A percentile compares a stretch with the other conserved stretches of the same genome.
phyloP scores from a whole-genome alignment of 92 coral and sea anemone species.

The Porites evermanni region DNA sequence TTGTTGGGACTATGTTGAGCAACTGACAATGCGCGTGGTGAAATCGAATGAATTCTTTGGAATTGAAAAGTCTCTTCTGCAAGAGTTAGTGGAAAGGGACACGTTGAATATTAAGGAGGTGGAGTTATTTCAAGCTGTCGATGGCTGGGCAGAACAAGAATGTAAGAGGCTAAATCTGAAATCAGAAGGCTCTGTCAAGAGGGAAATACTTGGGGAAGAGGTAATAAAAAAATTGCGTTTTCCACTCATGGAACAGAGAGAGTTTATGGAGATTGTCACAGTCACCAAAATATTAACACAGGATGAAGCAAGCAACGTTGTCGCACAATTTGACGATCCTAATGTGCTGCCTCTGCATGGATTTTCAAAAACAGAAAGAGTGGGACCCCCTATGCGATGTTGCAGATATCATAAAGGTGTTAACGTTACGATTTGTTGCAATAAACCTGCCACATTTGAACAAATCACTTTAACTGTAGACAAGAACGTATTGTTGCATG shows the following conservation, averaged over 20 bases:
- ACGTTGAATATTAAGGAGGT: conserved; percentile 6
- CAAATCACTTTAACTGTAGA: neutral
- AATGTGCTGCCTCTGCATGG: neutral
- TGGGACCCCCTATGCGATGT: conserved; percentile 7
- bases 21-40: neutral
- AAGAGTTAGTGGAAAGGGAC: conserved; percentile 8
- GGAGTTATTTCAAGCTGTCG: conserved; percentile 19
- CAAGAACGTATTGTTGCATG: conserved; percentile 13
- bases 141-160: conserved; percentile 10
- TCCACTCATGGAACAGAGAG: conserved; percentile 13
- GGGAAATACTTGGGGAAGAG: conserved; percentile 11
- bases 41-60: neutral
- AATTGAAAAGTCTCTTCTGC: neutral
- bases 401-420: neutral
- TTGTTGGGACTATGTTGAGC: conserved; percentile 15
- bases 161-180: neutral
- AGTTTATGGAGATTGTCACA: neutral
- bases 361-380: conserved; percentile 6
- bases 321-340: neutral
- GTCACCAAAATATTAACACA: neutral
- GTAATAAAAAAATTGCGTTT: conserved; percentile 5
- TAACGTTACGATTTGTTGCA: too few relatives aligned
- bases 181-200: neutral
- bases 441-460: neutral
- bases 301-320: neutral